phyloP scores from a whole-genome alignment of 2,888 invertebrate species.

The Drosophila quasianomalipes region DNA sequence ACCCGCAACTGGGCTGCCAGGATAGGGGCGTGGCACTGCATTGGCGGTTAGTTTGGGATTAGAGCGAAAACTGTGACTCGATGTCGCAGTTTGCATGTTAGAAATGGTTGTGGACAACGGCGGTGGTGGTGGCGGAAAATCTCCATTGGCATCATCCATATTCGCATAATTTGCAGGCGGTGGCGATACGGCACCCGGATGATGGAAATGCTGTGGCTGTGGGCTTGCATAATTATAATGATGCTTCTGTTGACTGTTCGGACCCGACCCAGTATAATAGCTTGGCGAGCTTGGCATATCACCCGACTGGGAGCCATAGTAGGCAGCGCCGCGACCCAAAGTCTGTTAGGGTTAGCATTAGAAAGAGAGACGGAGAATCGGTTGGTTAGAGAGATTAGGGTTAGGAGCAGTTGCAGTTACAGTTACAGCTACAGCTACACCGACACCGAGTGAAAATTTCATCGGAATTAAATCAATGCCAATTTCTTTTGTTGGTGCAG shows the following conservation, averaged over 20 bases:
- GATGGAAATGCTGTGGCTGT: constrained; percentile 84
- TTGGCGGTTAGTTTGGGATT: constrained; percentile 86
- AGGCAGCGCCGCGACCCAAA: constrained; percentile 82
- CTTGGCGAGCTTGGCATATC: constrained; percentile 84
- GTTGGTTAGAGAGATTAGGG: constrained; percentile 65
- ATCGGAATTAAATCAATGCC: constrained; percentile 54
- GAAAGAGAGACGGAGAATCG: constrained; percentile 53
- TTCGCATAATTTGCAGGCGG: constrained; percentile 77
- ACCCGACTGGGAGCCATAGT: constrained; percentile 67
- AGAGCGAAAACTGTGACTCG: constrained; percentile 82
- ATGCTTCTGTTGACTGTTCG: constrained; percentile 78
- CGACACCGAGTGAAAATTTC: constrained; percentile 62
- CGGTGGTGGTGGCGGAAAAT: constrained; percentile 84
- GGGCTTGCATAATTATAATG: constrained; percentile 79
- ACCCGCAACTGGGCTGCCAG: constrained; percentile 77
- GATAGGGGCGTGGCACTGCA: constrained; percentile 85
- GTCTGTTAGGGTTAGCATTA: constrained; percentile 79
- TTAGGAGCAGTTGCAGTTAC: constrained; percentile 20
- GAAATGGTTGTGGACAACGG: constrained; percentile 84
- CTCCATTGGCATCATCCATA: constrained; percentile 72
- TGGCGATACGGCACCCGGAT: constrained; percentile 85
- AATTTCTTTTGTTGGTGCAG: constrained; percentile 53
- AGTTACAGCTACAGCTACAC: constrained; percentile 33
- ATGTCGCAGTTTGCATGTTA: constrained; percentile 83
- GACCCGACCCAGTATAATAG: constrained; percentile 71